Percentiles rank a stretch among this genome's conserved stretches.
Evolutionary conservation across 2,113 vertebrate genomes (phyloP).

Genomic region (Mus pahari): DNA sequence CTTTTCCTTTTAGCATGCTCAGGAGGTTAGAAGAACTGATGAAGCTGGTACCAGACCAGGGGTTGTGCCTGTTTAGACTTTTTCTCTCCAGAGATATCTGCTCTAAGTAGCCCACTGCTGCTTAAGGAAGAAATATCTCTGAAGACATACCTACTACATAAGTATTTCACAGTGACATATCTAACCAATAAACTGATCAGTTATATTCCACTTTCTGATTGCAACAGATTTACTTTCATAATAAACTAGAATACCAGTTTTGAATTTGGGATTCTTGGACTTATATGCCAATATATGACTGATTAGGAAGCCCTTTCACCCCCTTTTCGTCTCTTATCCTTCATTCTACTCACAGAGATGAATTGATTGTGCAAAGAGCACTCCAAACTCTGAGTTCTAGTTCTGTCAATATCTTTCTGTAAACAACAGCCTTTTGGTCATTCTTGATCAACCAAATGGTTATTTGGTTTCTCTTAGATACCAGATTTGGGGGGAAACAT

Average conservation of each 20-base stretch:
- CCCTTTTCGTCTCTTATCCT: not conserved
- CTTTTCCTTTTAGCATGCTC: slow-evolving; percentile 9
- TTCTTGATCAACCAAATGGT: not conserved
- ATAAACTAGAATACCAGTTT: not conserved
- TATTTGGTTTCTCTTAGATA: not conserved
- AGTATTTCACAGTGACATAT: slow-evolving; percentile 43
- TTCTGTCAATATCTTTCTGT: not conserved
- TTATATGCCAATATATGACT: slow-evolving; percentile 27
- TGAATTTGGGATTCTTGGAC: slow-evolving; percentile 4
- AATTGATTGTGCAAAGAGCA: not conserved
- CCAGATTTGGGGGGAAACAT: not conserved
- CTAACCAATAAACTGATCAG: not conserved
- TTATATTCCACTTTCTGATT: not conserved
- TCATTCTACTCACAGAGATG: not conserved
- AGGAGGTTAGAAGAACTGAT: not conserved
- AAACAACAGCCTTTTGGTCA: not conserved
- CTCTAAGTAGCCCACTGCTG: not conserved
- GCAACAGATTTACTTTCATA: not conserved
- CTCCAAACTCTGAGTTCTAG: not conserved
- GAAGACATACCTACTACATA: not conserved
- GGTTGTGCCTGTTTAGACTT: not conserved
- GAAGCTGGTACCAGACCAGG: not conserved
- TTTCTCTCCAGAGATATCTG: not conserved
- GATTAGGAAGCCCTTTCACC: not conserved
- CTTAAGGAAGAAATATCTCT: not conserved